phyloP scores from a whole-genome alignment of 2,888 invertebrate genomes.

The Luperina nickerlii region DNA sequence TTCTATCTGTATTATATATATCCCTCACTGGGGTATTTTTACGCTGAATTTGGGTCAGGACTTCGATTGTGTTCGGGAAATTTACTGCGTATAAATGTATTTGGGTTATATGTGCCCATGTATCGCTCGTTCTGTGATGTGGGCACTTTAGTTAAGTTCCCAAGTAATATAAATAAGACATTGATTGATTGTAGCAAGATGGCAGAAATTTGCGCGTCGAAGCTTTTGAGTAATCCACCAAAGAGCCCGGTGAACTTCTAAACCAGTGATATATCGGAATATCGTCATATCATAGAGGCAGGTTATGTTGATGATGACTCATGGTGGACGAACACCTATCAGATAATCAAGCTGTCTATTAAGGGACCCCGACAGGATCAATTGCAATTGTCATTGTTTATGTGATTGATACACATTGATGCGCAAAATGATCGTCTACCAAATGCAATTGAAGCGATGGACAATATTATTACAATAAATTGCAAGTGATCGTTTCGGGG shows the following conservation, averaged over 20 bases:
- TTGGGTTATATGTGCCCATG: slow-evolving; percentile 32
- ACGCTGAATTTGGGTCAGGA: slow-evolving; percentile 57
- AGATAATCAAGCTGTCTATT: neutral
- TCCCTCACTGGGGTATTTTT: slow-evolving; percentile 27
- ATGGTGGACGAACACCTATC: neutral
- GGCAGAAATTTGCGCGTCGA: neutral
- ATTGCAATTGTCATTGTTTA: neutral
- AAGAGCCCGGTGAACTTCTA: no score
- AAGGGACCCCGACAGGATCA: neutral
- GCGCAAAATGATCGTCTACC: neutral
- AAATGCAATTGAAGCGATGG: neutral
- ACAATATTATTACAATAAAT: neutral
- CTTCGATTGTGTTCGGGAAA: slow-evolving; percentile 41
- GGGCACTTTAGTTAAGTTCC: slow-evolving; percentile 42
- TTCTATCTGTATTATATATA: neutral
- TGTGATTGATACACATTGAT: neutral
- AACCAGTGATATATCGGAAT: no score
- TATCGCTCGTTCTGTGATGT: slow-evolving; percentile 16
- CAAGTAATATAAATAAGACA: slow-evolving; percentile 41
- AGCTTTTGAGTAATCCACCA: no score
- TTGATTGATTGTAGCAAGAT: slow-evolving; percentile 44
- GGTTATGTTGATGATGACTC: neutral
- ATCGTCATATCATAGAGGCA: neutral
- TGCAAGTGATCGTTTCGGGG: neutral
- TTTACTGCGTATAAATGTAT: slow-evolving; percentile 53